Conservation (phyloP, 2,888 invertebrate species). For the Agrypnus murinus region DNA sequence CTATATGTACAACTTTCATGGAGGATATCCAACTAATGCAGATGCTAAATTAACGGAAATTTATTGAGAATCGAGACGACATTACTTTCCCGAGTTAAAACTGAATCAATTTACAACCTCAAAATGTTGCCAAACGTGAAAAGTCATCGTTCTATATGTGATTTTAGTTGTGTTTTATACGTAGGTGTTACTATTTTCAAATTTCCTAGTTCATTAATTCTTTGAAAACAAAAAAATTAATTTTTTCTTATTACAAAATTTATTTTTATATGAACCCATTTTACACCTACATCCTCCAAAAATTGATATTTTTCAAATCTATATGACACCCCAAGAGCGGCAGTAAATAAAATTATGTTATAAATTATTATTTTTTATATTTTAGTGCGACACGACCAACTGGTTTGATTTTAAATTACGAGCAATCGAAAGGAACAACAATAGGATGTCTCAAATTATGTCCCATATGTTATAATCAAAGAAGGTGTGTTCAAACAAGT, state of each 20-base stretch:
- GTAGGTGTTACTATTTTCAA: background rate
- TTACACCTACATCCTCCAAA: no score
- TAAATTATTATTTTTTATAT: conserved; percentile 39
- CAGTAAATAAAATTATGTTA: no score
- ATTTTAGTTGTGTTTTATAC: background rate
- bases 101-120: conserved; percentile 36
- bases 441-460: conserved; percentile 64
- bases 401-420: conserved; percentile 57
- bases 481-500: conserved; percentile 55
- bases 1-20: conserved; percentile 12
- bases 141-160: conserved; percentile 15
- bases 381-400: conserved; percentile 46
- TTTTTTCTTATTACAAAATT: background rate
- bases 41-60: conserved; percentile 34
- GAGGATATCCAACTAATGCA: conserved; percentile 25
- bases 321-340: no score
- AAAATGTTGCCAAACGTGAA: conserved; percentile 32
- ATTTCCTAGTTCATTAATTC: background rate
- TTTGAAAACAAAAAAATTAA: background rate
- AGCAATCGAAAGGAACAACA: conserved; percentile 59
- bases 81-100: conserved; percentile 29
- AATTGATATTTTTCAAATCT: no score
- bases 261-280: background rate
- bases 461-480: conserved; percentile 65
- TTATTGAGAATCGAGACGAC: conserved; percentile 11